Evolutionary conservation across 2,113 vertebrate species (phyloP).

Genomic region (Amphiprion percula): DNA sequence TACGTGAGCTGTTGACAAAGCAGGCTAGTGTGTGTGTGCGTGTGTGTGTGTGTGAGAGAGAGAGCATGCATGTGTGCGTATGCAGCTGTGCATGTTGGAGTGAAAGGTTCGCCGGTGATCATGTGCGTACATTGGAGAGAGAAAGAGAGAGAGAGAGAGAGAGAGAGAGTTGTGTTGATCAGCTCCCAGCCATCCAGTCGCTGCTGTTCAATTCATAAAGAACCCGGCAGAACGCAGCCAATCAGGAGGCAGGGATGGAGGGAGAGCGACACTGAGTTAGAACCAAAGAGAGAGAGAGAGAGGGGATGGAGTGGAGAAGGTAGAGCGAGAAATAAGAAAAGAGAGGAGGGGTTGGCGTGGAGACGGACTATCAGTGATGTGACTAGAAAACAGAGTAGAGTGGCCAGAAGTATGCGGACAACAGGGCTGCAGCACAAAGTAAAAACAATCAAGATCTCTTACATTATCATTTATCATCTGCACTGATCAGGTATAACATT

Average conservation of each 20-base stretch:
- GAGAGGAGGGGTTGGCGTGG: slow-evolving; percentile 1
- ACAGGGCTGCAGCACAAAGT: too few species aligned
- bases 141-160: slow-evolving; percentile 50
- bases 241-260: slow-evolving; percentile 49
- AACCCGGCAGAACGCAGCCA: slow-evolving; percentile 59
- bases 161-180: slow-evolving; percentile 63
- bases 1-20: slow-evolving; percentile 76
- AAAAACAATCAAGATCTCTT: too few species aligned
- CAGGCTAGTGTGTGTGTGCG: slow-evolving; percentile 36
- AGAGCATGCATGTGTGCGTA: slow-evolving; percentile 38
- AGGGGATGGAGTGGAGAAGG: slow-evolving; percentile 28
- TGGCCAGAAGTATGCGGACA: slow-evolving; percentile 22
- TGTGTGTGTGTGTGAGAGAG: slow-evolving; percentile 18
- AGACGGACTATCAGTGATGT: slow-evolving; percentile 35
- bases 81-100: slow-evolving; percentile 33
- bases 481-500: too few species aligned
- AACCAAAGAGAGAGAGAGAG: background rate
- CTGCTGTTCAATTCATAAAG: slow-evolving; percentile 82
- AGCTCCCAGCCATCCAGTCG: slow-evolving; percentile 69
- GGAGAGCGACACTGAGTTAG: slow-evolving; percentile 9
- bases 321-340: slow-evolving; percentile 45
- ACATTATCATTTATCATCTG: too few species aligned
- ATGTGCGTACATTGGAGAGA: slow-evolving; percentile 28
- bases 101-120: slow-evolving; percentile 48
- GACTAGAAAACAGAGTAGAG: slow-evolving; percentile 41